phyloP scores from a whole-genome alignment of 2,797 vertebrate species.

The Lacerta viridis region DNA sequence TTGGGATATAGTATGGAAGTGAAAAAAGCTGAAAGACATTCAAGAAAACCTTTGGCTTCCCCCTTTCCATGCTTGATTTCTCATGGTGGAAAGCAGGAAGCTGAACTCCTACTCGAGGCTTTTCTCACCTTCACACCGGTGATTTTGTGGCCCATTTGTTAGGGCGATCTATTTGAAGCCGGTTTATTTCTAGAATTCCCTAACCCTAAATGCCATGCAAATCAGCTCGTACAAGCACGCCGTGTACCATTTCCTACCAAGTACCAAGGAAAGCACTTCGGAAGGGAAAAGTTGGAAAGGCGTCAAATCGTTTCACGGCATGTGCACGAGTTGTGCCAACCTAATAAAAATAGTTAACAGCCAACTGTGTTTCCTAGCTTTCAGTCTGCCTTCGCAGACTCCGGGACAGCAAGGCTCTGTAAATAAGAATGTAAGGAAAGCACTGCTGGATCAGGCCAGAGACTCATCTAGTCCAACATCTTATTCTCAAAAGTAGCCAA shows the following conservation, averaged over 20 bases:
- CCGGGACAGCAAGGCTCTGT: constrained; percentile 26
- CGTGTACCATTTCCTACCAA: constrained; percentile 39
- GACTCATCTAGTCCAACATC: no score
- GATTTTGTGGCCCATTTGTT: constrained; percentile 44
- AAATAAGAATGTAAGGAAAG: constrained; percentile 33
- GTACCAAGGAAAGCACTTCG: constrained; percentile 47
- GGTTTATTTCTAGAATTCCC: constrained; percentile 52
- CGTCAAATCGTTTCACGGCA: background rate
- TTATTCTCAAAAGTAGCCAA: no score
- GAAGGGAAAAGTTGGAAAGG: constrained; percentile 39
- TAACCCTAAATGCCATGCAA: constrained; percentile 12
- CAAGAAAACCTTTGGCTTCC: constrained; percentile 43
- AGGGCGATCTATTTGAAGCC: constrained; percentile 46
- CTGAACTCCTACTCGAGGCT: constrained; percentile 45
- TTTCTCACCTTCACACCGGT: constrained; percentile 62
- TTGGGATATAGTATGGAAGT: background rate
- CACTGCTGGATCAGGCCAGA: background rate
- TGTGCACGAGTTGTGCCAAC: constrained; percentile 26
- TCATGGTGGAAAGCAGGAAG: constrained; percentile 59
- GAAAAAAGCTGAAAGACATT: background rate
- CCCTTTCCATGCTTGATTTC: constrained; percentile 32
- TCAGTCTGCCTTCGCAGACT: constrained; percentile 17
- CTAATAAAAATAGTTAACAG: constrained; percentile 56
- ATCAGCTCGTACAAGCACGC: background rate
- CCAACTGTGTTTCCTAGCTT: constrained; percentile 30